Evolutionary conservation across 2,797 vertebrate genomes (phyloP).

Genomic region (Pagetopsis macropterus): DNA sequence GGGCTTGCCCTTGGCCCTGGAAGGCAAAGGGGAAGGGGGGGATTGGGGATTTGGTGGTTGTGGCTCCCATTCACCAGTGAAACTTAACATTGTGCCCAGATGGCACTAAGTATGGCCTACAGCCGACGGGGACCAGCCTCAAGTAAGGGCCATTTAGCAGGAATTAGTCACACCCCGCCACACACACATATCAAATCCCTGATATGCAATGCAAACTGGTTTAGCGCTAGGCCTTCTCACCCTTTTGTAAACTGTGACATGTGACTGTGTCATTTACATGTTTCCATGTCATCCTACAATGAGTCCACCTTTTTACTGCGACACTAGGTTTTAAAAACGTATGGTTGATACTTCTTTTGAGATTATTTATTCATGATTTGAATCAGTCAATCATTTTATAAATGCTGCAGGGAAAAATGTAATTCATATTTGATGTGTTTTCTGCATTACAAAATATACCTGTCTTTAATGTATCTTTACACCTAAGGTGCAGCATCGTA

Average conservation of each 20-base stretch:
- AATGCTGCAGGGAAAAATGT: not conserved
- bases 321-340: not conserved
- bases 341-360: not conserved
- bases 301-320: not conserved
- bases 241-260: conserved; percentile 54
- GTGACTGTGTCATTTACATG: conserved; percentile 41
- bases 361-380: not conserved
- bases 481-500: not conserved
- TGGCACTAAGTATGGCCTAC: conserved; percentile 75
- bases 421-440: not conserved
- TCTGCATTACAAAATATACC: not conserved
- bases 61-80: conserved; percentile 64
- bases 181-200: conserved; percentile 58
- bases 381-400: not conserved
- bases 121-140: conserved; percentile 70
- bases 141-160: conserved; percentile 75
- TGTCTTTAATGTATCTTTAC: not conserved
- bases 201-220: conserved; percentile 61
- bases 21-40: conserved; percentile 38
- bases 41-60: conserved; percentile 55
- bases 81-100: conserved; percentile 76
- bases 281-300: conserved; percentile 10
- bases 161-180: conserved; percentile 78
- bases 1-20: conserved; percentile 60
- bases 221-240: conserved; percentile 44